phyloP scores from a whole-genome alignment of 1,140 invertebrate genomes.

The Pseudobourletiella spinata region DNA sequence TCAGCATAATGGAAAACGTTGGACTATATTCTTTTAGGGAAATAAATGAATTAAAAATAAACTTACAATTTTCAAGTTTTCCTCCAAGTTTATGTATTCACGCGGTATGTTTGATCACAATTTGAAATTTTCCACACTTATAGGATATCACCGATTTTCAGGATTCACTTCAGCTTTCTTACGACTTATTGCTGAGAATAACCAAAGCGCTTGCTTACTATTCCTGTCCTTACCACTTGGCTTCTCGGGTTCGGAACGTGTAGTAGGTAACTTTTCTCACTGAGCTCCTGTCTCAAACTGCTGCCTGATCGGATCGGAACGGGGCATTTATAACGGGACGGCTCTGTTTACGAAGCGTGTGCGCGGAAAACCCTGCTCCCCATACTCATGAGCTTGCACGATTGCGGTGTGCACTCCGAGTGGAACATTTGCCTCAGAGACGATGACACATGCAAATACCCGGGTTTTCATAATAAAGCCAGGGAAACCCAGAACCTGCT shows the following conservation, averaged over 20 bases:
- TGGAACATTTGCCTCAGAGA: neutral
- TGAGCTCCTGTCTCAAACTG: neutral
- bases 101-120: too few species aligned
- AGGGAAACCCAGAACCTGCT: neutral
- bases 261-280: neutral
- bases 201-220: too few species aligned
- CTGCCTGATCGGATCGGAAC: neutral
- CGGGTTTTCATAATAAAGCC: neutral
- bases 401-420: neutral
- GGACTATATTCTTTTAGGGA: neutral
- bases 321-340: constrained; percentile 5
- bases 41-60: neutral
- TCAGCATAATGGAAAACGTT: neutral
- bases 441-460: constrained; percentile 6
- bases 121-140: neutral
- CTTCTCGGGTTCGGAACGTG: neutral
- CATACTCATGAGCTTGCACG: neutral
- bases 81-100: neutral
- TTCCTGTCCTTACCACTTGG: too few species aligned
- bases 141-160: neutral
- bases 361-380: too few species aligned
- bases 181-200: neutral
- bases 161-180: neutral
- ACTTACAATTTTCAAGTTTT: neutral
- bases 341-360: neutral